These are phyloP conservation scores for Apodemus sylvaticus DNA, from an alignment of 2,113 vertebrate genomes.

Conservation along the genomic window DNA sequence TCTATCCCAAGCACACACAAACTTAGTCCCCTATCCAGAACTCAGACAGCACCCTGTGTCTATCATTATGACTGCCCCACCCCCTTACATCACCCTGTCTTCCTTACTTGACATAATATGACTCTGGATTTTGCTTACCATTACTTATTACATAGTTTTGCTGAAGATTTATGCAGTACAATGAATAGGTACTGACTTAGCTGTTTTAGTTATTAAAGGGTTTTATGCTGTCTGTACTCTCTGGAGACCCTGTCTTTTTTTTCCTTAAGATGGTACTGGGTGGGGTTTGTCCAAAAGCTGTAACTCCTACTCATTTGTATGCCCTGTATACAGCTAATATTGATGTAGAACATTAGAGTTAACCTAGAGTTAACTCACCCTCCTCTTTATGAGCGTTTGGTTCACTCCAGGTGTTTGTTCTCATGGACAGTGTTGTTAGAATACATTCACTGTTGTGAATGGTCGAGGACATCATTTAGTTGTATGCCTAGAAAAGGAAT, in stretches of 20 bases:
- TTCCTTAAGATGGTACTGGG: not conserved
- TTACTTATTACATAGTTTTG: slow-evolving; percentile 20
- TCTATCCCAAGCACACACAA: not conserved
- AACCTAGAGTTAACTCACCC: not conserved
- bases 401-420: not conserved
- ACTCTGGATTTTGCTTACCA: not conserved
- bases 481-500: not conserved
- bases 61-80: not conserved
- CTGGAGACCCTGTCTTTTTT: not conserved
- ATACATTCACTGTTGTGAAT: not conserved
- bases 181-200: not conserved
- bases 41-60: not conserved
- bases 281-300: not conserved
- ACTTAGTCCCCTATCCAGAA: not conserved
- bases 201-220: not conserved
- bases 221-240: not conserved
- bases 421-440: not conserved
- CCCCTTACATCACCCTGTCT: not conserved
- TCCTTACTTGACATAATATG: not conserved
- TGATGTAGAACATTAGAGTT: not conserved
- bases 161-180: not conserved
- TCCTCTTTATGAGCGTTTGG: not conserved
- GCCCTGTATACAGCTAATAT: not conserved
- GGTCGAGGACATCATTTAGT: not conserved
- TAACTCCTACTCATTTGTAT: not conserved